Evolutionary conservation across 2,888 invertebrate genomes (phyloP).

Genomic region (Mesorhabditis sp.): DNA sequence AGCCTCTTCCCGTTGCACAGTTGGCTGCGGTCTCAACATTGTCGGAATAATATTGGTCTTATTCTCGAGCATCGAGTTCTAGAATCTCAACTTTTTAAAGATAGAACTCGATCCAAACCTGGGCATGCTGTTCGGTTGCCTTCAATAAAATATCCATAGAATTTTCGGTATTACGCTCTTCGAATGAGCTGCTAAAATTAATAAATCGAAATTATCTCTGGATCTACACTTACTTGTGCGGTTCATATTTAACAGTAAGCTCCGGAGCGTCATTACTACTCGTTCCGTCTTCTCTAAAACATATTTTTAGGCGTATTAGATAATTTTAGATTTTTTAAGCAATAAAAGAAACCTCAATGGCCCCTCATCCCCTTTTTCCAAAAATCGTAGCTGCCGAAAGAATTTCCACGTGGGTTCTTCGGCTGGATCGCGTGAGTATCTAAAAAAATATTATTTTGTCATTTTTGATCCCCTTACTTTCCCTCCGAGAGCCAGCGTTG

Average conservation of each 20-base stretch:
- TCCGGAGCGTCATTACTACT: not conserved
- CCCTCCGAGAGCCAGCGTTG: slow-evolving; percentile 39
- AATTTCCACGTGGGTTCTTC: slow-evolving; percentile 47
- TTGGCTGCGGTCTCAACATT: too few relatives aligned
- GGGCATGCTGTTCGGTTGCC: too few relatives aligned
- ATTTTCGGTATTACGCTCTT: too few relatives aligned
- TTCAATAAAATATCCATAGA: too few relatives aligned
- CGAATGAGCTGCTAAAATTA: not conserved
- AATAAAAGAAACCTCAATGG: not conserved
- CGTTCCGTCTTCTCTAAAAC: not conserved
- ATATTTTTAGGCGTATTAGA: not conserved
- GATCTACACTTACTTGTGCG: not conserved
- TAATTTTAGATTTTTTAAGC: not conserved
- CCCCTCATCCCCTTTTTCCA: slow-evolving; percentile 19
- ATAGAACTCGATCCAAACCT: too few relatives aligned
- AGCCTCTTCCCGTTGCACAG: too few relatives aligned
- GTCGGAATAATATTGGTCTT: too few relatives aligned
- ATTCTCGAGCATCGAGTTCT: too few relatives aligned
- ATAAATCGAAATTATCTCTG: not conserved
- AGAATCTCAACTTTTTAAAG: too few relatives aligned
- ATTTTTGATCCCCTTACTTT: slow-evolving; percentile 21
- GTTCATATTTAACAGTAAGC: too few relatives aligned
- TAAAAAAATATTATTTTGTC: slow-evolving; percentile 7
- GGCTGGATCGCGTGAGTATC: slow-evolving; percentile 29
- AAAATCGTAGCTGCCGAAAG: slow-evolving; percentile 33